Evolutionary conservation across 2,113 vertebrate species (phyloP).

Genomic region (Eonycteris spelaea): DNA sequence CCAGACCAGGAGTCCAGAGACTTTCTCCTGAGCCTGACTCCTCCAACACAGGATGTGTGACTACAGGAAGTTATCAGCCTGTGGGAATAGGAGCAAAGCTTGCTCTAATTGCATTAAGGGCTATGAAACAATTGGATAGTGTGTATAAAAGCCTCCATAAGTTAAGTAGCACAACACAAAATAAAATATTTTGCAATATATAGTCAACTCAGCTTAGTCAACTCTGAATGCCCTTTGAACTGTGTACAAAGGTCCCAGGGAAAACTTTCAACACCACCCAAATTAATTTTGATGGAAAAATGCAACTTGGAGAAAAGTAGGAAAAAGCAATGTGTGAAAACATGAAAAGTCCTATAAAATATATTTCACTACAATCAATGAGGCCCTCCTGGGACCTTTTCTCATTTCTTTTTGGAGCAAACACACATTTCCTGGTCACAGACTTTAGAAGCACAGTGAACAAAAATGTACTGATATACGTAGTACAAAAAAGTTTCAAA

Average conservation of each 20-base stretch:
- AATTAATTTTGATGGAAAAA: constrained; percentile 34
- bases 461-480: neutral
- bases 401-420: constrained; percentile 48
- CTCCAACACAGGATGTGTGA: neutral
- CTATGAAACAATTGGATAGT: neutral
- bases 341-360: constrained; percentile 7
- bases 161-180: neutral
- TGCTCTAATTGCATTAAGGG: neutral
- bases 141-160: neutral
- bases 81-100: neutral
- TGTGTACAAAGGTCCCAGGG: neutral
- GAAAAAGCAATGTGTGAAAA: neutral
- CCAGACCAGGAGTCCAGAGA: neutral
- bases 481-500: constrained; percentile 26
- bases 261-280: constrained; percentile 1
- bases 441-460: constrained; percentile 24
- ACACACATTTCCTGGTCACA: constrained; percentile 27
- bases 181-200: constrained; percentile 20
- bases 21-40: neutral
- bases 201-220: neutral
- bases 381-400: neutral
- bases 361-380: neutral
- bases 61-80: neutral
- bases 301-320: neutral
- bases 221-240: constrained; percentile 15